Evolutionary conservation across 1,140 invertebrate genomes (phyloP).

Genomic region (Aculops lycopersici): DNA sequence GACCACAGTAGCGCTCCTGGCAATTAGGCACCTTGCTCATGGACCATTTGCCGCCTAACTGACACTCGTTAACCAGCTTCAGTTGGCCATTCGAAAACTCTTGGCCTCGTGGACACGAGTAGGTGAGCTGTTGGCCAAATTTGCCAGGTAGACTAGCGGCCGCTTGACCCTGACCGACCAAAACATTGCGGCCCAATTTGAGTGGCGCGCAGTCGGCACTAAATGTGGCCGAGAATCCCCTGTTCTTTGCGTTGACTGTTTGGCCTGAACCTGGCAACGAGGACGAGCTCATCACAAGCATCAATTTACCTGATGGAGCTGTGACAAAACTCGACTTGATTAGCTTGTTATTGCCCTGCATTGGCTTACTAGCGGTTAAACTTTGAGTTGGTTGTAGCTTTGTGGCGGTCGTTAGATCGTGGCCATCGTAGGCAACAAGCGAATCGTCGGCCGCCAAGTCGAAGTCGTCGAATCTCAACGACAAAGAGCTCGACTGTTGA

Average conservation of each 20-base stretch:
- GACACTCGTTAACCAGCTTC: conserved; percentile 46
- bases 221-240: conserved; percentile 60
- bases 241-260: conserved; percentile 13
- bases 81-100: conserved; percentile 66
- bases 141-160: neutral
- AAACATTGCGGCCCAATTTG: conserved; percentile 55
- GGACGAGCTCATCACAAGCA: conserved; percentile 24
- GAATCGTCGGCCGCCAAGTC: conserved; percentile 50
- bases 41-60: conserved; percentile 68
- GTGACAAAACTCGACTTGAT: conserved; percentile 25
- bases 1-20: conserved; percentile 86
- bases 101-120: conserved; percentile 65
- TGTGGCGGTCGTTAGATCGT: conserved; percentile 16
- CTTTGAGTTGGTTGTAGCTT: neutral
- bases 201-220: conserved; percentile 74
- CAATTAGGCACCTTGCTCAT: conserved; percentile 65
- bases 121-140: conserved; percentile 61
- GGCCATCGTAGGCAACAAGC: conserved; percentile 59
- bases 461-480: conserved; percentile 52
- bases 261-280: too few species aligned
- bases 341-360: neutral
- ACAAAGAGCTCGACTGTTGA: conserved; percentile 27
- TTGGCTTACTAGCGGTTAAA: neutral
- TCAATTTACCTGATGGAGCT: conserved; percentile 62
- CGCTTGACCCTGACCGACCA: neutral